Conservation (phyloP, 2,797 vertebrate genomes). For the Merluccius polli region DNA sequence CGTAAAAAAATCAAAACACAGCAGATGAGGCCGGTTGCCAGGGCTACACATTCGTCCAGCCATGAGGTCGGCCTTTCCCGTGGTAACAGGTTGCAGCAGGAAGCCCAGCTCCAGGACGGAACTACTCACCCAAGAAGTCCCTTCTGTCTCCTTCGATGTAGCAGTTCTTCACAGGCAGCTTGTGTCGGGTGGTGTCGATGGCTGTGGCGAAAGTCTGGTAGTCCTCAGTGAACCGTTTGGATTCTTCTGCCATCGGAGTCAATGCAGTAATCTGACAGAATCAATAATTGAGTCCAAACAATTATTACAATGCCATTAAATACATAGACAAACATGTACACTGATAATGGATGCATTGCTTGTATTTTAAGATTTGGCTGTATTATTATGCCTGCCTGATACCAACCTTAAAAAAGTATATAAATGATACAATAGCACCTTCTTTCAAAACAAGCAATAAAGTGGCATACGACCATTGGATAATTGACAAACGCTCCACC, state of each 20-base stretch:
- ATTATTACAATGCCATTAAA: background rate
- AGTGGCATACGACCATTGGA: background rate
- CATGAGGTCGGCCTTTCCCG: background rate
- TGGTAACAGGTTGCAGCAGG: background rate
- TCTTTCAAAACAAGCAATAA: background rate
- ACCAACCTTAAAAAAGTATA: background rate
- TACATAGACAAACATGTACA: background rate
- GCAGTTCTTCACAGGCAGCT: constrained; percentile 78
- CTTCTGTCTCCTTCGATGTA: constrained; percentile 69
- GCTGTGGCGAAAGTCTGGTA: constrained; percentile 80
- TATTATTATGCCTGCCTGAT: background rate
- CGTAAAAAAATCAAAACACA: background rate
- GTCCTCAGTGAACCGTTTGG: constrained; percentile 68
- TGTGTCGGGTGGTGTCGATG: constrained; percentile 79
- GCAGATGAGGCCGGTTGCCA: background rate
- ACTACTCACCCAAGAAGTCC: constrained; percentile 70
- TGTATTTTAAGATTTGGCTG: background rate
- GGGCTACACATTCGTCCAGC: background rate
- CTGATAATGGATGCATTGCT: background rate
- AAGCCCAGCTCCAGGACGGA: background rate
- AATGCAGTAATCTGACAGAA: constrained; percentile 73
- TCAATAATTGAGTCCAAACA: background rate
- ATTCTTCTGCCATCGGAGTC: constrained; percentile 60
- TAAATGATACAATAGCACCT: too few relatives aligned
- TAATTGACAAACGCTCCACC: background rate